phyloP scores from a whole-genome alignment of 2,888 invertebrate species.

The Mechanitis messenoides region DNA sequence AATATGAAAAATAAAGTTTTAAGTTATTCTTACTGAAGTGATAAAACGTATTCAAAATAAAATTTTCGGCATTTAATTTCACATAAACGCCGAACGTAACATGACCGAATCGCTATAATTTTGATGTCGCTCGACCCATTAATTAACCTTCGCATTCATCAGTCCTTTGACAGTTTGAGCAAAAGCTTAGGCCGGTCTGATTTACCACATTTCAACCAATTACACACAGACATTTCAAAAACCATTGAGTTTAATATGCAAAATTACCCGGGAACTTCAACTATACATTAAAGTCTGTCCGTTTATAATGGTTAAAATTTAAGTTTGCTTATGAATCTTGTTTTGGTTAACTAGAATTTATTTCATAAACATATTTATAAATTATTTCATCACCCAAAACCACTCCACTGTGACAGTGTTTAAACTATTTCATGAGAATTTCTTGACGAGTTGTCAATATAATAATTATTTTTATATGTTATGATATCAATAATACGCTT shows the following conservation, averaged over 20 bases:
- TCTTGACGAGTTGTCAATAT: no score
- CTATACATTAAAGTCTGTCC: slow-evolving; percentile 1
- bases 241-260: slow-evolving; percentile 4
- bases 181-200: slow-evolving; percentile 19
- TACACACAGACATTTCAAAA: slow-evolving; percentile 10
- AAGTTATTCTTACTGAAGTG: not conserved
- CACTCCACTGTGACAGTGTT: no score
- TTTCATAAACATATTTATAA: not conserved
- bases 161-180: slow-evolving; percentile 22
- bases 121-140: slow-evolving; percentile 16
- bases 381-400: not conserved
- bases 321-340: not conserved
- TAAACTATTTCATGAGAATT: no score
- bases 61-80: not conserved
- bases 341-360: not conserved
- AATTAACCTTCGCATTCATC: slow-evolving; percentile 22
- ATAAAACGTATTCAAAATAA: not conserved
- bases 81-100: not conserved
- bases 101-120: slow-evolving; percentile 11
- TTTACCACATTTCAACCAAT: slow-evolving; percentile 26
- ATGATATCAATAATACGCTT: no score
- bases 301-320: slow-evolving; percentile 5
- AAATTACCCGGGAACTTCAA: slow-evolving; percentile 4
- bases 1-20: no score
- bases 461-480: no score